Evolutionary conservation across 2,888 invertebrate species (phyloP).

Genomic region (Therioaphis trifolii): DNA sequence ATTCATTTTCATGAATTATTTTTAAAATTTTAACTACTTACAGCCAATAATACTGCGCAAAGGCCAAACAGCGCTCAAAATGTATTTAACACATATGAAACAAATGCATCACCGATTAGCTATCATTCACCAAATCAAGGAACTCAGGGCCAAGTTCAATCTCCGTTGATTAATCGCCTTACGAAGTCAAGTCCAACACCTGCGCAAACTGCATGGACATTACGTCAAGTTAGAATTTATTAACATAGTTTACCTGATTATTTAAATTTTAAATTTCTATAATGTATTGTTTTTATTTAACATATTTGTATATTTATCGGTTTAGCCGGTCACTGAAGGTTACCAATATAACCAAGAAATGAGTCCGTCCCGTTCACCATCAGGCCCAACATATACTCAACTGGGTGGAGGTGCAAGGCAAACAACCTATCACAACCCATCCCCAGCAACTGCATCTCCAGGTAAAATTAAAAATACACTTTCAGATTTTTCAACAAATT

Average conservation of each 20-base stretch:
- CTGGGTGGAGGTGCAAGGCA: constrained; percentile 77
- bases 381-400: constrained; percentile 85
- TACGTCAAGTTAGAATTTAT: constrained; percentile 71
- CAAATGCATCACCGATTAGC: constrained; percentile 79
- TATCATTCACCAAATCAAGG: constrained; percentile 75
- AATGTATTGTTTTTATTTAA: background rate
- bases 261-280: background rate
- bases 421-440: constrained; percentile 66
- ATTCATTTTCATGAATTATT: constrained; percentile 34
- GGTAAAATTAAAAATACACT: constrained; percentile 64
- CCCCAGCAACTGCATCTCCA: constrained; percentile 65
- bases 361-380: constrained; percentile 86
- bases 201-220: constrained; percentile 76
- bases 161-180: constrained; percentile 73
- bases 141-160: constrained; percentile 68
- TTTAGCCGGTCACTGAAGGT: constrained; percentile 77
- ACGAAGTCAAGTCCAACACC: constrained; percentile 80
- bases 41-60: constrained; percentile 67
- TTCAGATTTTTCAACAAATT: constrained; percentile 4
- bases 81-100: constrained; percentile 79
- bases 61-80: constrained; percentile 79
- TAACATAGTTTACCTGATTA: background rate
- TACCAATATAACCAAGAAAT: constrained; percentile 78
- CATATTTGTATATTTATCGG: constrained; percentile 65
- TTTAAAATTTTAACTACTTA: constrained; percentile 34